Percentiles rank a stretch among this genome's conserved stretches.
Evolutionary conservation across 1,140 invertebrate genomes (phyloP).

Genomic region (Euura lappo): DNA sequence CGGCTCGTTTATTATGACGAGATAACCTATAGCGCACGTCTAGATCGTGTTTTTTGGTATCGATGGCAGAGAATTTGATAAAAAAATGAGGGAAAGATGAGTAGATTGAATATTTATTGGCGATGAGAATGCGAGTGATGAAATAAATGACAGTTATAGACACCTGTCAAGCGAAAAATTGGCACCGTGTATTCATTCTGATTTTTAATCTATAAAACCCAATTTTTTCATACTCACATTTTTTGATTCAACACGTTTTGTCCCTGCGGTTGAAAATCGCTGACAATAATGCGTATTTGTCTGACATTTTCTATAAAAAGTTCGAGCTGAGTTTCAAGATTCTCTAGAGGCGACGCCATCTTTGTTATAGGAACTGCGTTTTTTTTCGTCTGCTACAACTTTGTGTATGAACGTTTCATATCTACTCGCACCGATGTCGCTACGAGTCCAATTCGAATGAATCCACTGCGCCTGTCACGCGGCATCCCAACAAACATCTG

Average conservation of each 20-base stretch:
- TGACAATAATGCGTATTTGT: constrained; percentile 96
- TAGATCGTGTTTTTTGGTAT: no score
- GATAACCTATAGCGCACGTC: no score
- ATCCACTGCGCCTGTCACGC: no score
- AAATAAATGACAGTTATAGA: constrained; percentile 15
- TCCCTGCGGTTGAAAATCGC: constrained; percentile 97
- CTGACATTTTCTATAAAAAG: constrained; percentile 97
- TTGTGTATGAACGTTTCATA: no score
- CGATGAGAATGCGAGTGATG: constrained; percentile 18
- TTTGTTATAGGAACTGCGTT: constrained; percentile 21
- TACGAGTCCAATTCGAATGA: no score
- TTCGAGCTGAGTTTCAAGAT: constrained; percentile 91
- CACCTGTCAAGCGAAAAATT: not conserved
- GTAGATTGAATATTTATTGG: no score
- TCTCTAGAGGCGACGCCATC: constrained; percentile 84
- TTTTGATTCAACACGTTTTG: constrained; percentile 98
- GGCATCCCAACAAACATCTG: no score
- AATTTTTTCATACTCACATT: constrained; percentile 75
- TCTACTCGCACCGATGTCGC: no score
- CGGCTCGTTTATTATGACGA: no score
- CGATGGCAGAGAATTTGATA: no score
- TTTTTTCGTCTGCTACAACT: no score
- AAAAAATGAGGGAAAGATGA: no score
- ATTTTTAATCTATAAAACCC: not conserved
- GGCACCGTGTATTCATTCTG: not conserved